phyloP scores from a whole-genome alignment of 2,888 invertebrate genomes.

The Tachina fera region DNA sequence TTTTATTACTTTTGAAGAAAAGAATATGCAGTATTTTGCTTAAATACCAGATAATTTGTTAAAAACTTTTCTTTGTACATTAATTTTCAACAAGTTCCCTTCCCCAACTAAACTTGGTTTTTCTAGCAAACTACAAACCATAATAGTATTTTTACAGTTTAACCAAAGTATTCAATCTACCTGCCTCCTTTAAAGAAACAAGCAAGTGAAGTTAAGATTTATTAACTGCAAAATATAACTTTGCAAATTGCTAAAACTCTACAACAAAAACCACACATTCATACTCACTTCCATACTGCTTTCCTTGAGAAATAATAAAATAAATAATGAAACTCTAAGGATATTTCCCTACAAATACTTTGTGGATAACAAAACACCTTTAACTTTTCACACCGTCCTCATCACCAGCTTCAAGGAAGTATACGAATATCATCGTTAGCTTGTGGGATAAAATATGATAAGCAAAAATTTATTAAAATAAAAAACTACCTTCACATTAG shows the following conservation, averaged over 20 bases:
- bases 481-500: background rate
- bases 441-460: conserved; percentile 26
- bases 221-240: conserved; percentile 61
- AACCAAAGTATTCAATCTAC: conserved; percentile 15
- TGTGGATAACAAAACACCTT: conserved; percentile 31
- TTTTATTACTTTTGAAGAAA: background rate
- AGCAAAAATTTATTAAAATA: background rate
- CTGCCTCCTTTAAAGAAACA: conserved; percentile 1
- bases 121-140: background rate
- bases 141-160: conserved; percentile 17
- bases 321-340: conserved; percentile 38
- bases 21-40: background rate
- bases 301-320: background rate
- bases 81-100: conserved; percentile 12
- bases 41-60: conserved; percentile 25
- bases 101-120: background rate
- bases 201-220: conserved; percentile 51
- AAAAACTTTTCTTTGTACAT: background rate
- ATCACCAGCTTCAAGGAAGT: conserved; percentile 30
- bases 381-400: background rate
- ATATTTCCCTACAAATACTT: conserved; percentile 30
- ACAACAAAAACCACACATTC: conserved; percentile 8
- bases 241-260: conserved; percentile 21
- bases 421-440: conserved; percentile 54
- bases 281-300: background rate